Percentiles rank a stretch among this genome's conserved stretches.
These are phyloP conservation scores for Psilopsiagon aymara DNA, from an alignment of 2,113 vertebrate species.

Conservation along the genomic window DNA sequence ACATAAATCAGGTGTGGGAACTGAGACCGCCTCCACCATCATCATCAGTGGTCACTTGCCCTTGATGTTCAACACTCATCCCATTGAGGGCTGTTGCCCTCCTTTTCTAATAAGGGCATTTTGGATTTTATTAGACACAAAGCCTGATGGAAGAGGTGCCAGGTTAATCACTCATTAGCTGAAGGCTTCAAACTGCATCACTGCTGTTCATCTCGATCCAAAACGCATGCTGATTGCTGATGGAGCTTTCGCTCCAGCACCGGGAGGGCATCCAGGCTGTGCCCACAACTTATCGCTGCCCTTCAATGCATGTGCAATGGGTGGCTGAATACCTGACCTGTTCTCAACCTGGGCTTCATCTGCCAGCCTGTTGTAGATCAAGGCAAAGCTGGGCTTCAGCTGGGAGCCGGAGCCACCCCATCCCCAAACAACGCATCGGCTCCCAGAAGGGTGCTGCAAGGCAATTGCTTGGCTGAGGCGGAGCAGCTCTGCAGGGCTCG, in stretches of 20 bases:
- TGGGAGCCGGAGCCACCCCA: neutral
- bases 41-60: neutral
- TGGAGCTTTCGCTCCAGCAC: neutral
- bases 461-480: accelerated
- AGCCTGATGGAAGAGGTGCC: neutral
- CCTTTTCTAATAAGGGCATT: neutral
- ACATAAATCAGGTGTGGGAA: accelerated
- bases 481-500: neutral
- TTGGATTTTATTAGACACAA: neutral
- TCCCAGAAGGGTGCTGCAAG: neutral
- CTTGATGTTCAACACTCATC: neutral
- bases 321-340: accelerated
- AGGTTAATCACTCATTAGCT: constrained; percentile 5
- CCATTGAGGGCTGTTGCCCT: neutral
- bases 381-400: neutral
- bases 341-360: accelerated
- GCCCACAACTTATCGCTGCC: neutral
- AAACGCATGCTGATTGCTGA: neutral
- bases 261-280: neutral
- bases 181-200: neutral
- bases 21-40: neutral
- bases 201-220: neutral
- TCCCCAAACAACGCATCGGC: neutral
- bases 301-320: accelerated
- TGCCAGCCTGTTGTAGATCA: neutral